Percentiles rank a stretch among this genome's conserved stretches.
Conservation (phyloP, 2,888 invertebrate genomes). For the Priocnemis perturbator region DNA sequence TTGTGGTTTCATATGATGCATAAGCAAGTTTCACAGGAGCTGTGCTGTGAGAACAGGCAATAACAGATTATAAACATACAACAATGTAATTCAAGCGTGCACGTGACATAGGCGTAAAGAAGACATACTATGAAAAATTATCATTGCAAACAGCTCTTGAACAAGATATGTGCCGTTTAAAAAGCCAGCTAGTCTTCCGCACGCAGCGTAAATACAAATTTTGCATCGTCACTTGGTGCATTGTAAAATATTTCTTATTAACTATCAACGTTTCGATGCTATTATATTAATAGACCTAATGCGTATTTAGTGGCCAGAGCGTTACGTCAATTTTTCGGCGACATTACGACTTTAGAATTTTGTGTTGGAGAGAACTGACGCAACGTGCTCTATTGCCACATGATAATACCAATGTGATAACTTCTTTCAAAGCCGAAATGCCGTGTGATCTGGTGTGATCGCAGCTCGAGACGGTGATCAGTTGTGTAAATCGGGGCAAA, state of each 20-base stretch:
- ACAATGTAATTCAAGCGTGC: background rate
- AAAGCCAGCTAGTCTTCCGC: background rate
- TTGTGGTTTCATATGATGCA: conserved; percentile 80
- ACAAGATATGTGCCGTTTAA: background rate
- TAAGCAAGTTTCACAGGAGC: conserved; percentile 81
- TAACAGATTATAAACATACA: background rate
- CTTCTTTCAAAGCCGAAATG: no score
- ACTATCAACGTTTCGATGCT: background rate
- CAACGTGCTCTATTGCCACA: no score
- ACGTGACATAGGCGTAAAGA: background rate
- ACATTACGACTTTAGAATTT: no score
- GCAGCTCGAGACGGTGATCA: no score
- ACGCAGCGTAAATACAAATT: background rate
- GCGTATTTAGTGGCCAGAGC: no score
- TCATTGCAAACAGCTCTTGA: background rate
- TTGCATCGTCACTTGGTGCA: conserved; percentile 3
- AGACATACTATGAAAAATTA: conserved; percentile 3
- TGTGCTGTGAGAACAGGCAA: conserved; percentile 36
- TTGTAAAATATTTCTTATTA: conserved; percentile 7
- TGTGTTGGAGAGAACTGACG: no score
- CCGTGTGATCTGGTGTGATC: no score
- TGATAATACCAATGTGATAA: no score
- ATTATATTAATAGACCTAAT: no score
- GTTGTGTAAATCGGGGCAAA: no score
- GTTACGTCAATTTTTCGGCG: no score